Base-by-base conservation (phyloP, 1,140 invertebrate species). In the Polyergus mexicanus region DNA sequence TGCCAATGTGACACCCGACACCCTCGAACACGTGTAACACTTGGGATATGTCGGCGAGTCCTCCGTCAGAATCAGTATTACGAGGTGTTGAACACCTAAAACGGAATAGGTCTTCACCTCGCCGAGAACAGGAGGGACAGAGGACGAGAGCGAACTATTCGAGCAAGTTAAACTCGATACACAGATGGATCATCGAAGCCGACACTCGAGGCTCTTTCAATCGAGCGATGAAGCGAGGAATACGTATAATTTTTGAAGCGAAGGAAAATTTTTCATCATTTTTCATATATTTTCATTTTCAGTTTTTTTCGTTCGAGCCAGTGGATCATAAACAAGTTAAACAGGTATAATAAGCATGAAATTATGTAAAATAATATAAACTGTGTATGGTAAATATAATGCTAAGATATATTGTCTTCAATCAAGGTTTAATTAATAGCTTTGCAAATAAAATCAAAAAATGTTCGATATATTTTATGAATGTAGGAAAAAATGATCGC, bases 31-130 rank as follows among this genome's bases (percentile, higher is more conserved):
- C 85, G 84, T 87, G 88, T 90, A 91, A 93, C 93, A 93, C 93
- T 94, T 93, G 89, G 87, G 93, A 93, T 92, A 92, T 94, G 93
- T 93, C 93, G 90, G 88, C 84, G 69, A 89, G 60, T 78, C 69
- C 77, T 71, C 47, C 72, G 69, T 68, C 75, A 84, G 84, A 81
- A 69, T 89, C 89, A 74, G 66, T 90, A 89, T 87, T 89, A 84
- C 75, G 63, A 89, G 72, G 66, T 65, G 68, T 77, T 72, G 60
- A 75, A 75, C 54, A 87, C 38, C 66, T 63, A 80, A 71, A 83
- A 74, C 85, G 58, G 74, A 74, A 68, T 90, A 88, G 89, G 89
- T 90, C 89, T 90, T 90, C 89, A 86, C 72, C 35, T 19, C n/a
- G 47, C 76, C 58, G 76, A 83, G 25, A 58, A 25, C 35, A 58